Evolutionary conservation across 2,797 vertebrate genomes (phyloP), one percentile per base, ranked within the genome.

Genomic region (Ctenopoma multispine): DNA sequence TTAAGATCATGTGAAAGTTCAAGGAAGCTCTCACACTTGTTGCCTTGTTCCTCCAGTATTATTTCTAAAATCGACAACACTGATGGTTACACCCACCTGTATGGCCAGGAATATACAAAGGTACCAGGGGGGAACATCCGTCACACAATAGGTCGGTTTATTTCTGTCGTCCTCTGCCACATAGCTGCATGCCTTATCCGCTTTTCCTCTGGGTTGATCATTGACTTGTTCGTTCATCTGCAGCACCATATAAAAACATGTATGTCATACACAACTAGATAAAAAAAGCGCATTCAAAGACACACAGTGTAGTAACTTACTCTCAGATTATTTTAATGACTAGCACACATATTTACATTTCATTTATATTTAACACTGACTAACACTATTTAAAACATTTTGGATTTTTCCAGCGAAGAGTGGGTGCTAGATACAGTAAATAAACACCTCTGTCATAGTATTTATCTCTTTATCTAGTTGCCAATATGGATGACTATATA

Each of bases 71-170:
- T 38, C 14, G 38, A 34, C 31, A 34, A 40, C 27, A 12, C 9
- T 31, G 14, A 13, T 7, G n/a, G 4, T 31, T 6, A 40, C 47
- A 83, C 81, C 20, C 81, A 98, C 96, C 96, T 98, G 97, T 84
- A 96, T 89, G 41, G 96, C 96, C 82, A 98, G 81, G 67, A 98
- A 90, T 84, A 97, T 89, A 76, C 97, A 97, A 29, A 98, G 92
- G 75, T 97, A 94, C 97, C 96, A 98, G 0, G 97, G 96, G 0
- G 97, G 97, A 9, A 92, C 74, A 0, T 98, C 96, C 0, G 94
- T 95, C 75, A 99, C 75, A 5, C 84, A 69, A n/a, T 97, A 98
- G 11, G 91, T 88, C 31, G 96, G 90, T 63, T 89, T 93, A 62
- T 84, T 91, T 7, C 31, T 80, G 40, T 78, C 72, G 68, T 67